A percentile compares a stretch with the other conserved stretches of the same genome.
Conservation (phyloP, 2,888 invertebrate genomes). For the Asteroscopus sphinx region DNA sequence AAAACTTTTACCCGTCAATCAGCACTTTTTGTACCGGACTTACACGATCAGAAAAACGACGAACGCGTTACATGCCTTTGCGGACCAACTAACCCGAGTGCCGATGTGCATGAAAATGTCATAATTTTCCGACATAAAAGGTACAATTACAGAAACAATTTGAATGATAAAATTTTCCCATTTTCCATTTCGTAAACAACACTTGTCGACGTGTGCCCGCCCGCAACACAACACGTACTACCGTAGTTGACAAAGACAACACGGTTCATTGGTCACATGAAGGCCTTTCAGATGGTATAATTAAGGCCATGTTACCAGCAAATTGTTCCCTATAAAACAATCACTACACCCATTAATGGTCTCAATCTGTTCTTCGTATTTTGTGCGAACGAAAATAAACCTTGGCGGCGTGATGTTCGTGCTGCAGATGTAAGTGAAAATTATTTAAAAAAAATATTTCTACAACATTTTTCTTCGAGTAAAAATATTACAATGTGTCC, state of each 20-base stretch:
- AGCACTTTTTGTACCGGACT: constrained; percentile 10
- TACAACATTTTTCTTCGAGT: neutral
- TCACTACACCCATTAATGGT: constrained; percentile 45
- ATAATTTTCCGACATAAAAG: too few species aligned
- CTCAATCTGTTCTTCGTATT: constrained; percentile 34
- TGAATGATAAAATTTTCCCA: neutral
- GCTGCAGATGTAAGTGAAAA: constrained; percentile 41
- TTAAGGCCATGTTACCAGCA: constrained; percentile 63
- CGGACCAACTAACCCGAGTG: too few species aligned
- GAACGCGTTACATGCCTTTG: constrained; percentile 6
- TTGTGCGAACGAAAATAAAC: constrained; percentile 42
- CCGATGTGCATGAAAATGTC: too few species aligned
- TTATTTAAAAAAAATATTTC: constrained; percentile 22
- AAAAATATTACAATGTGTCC: constrained; percentile 13
- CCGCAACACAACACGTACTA: constrained; percentile 48
- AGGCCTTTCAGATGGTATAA: constrained; percentile 67
- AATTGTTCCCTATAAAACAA: constrained; percentile 61
- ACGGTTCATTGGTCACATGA: constrained; percentile 70
- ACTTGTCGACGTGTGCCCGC: constrained; percentile 17
- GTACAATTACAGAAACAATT: too few species aligned
- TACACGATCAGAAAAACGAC: constrained; percentile 16
- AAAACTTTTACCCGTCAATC: constrained; percentile 27
- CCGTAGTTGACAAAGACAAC: constrained; percentile 64
- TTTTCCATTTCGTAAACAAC: constrained; percentile 12
- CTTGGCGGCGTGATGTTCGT: constrained; percentile 34